phyloP scores from a whole-genome alignment of 2,113 vertebrate genomes.

The Leptodactylus fuscus region DNA sequence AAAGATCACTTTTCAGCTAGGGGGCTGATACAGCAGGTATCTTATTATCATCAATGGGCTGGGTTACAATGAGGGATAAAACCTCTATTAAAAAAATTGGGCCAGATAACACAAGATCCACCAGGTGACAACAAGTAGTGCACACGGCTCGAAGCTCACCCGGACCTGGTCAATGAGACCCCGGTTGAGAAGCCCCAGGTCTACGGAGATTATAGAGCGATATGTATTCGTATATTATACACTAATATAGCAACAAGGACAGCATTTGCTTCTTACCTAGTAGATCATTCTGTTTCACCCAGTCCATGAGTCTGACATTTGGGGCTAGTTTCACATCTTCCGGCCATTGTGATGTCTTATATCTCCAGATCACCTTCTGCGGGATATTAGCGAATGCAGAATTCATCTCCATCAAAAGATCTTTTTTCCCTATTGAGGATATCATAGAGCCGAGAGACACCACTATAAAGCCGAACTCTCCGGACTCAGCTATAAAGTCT shows the following conservation, averaged over 20 bases:
- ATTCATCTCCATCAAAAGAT: slow-evolving; percentile 67
- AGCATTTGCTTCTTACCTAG: slow-evolving; percentile 59
- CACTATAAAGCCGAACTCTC: slow-evolving; percentile 69
- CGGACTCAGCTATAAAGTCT: slow-evolving; percentile 66
- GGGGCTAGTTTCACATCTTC: slow-evolving; percentile 63
- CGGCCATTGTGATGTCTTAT: slow-evolving; percentile 61
- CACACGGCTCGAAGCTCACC: too few species aligned
- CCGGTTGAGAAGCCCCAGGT: too few species aligned
- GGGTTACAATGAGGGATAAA: too few species aligned
- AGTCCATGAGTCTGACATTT: slow-evolving; percentile 64
- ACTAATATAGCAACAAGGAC: too few species aligned
- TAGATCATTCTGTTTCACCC: slow-evolving; percentile 68
- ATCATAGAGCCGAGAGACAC: slow-evolving; percentile 71
- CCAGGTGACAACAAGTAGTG: too few species aligned
- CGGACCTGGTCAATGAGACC: too few species aligned
- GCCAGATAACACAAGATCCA: too few species aligned
- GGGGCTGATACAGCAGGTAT: too few species aligned
- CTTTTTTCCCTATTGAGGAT: slow-evolving; percentile 59
- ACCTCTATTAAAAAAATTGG: too few species aligned
- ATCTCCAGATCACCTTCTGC: slow-evolving; percentile 71
- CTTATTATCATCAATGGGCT: too few species aligned
- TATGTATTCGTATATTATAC: too few species aligned
- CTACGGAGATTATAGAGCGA: neutral
- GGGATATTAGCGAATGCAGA: slow-evolving; percentile 66
- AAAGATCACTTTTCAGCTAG: too few species aligned